phyloP scores from a whole-genome alignment of 2,113 vertebrate genomes.

The Reinhardtius hippoglossoides region DNA sequence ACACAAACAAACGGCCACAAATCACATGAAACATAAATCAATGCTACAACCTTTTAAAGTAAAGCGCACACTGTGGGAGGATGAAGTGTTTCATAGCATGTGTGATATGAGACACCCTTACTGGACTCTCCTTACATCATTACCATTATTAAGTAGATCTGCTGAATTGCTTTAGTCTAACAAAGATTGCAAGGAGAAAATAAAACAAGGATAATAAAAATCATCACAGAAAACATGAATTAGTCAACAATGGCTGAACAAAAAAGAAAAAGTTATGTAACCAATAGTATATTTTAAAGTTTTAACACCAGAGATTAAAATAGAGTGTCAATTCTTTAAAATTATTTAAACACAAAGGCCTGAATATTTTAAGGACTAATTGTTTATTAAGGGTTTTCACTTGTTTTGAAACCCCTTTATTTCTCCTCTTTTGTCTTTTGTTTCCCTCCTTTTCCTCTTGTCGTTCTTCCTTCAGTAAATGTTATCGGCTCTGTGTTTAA shows the following conservation, averaged over 20 bases:
- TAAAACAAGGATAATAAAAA: too few species aligned
- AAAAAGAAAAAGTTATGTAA: too few species aligned
- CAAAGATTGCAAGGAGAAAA: neutral
- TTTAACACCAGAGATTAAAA: too few species aligned
- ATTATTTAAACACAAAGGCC: too few species aligned
- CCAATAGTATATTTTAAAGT: too few species aligned
- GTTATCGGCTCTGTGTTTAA: neutral
- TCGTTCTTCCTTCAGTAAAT: neutral
- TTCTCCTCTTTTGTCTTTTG: too few species aligned
- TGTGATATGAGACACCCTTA: neutral
- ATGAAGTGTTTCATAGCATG: constrained; percentile 16
- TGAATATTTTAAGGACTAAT: too few species aligned
- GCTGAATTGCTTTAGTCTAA: neutral
- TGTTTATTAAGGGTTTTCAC: neutral
- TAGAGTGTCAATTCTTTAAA: too few species aligned
- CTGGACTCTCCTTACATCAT: neutral
- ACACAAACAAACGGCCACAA: constrained; percentile 53
- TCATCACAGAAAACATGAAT: too few species aligned
- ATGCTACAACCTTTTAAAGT: constrained; percentile 48
- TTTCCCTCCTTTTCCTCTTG: neutral
- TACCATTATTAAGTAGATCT: constrained; percentile 12
- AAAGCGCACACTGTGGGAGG: neutral
- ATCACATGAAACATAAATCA: constrained; percentile 61
- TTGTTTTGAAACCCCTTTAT: neutral
- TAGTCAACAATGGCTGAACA: too few species aligned